Percentiles rank a stretch among this genome's conserved stretches.
These are phyloP conservation scores for Drosophila picticornis DNA, from an alignment of 2,888 invertebrate species.

Conservation along the genomic window DNA sequence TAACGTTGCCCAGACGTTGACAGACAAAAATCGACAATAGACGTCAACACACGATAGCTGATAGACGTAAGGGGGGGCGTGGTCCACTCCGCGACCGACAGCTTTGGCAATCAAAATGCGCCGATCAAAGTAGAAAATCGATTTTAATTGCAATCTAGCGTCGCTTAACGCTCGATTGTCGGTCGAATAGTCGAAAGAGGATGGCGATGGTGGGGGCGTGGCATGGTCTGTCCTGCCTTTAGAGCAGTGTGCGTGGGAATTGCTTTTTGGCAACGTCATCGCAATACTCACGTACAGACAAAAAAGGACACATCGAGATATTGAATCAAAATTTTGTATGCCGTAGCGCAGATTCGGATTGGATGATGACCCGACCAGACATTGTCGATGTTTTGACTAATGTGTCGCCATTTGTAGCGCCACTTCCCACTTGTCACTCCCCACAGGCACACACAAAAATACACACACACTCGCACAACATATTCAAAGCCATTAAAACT, in stretches of 20 bases:
- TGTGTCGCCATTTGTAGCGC: slow-evolving; percentile 51
- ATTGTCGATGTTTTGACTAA: slow-evolving; percentile 58
- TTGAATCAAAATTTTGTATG: slow-evolving; percentile 55
- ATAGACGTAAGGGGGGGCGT: slow-evolving; percentile 9
- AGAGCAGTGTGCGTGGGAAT: slow-evolving; percentile 37
- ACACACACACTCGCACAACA: slow-evolving; percentile 10
- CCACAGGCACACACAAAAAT: slow-evolving; percentile 8
- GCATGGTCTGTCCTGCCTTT: slow-evolving; percentile 17
- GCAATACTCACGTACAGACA: slow-evolving; percentile 8
- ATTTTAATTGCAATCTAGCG: slow-evolving; percentile 78
- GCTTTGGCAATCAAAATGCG: slow-evolving; percentile 74
- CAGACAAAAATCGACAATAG: slow-evolving; percentile 80
- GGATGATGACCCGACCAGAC: slow-evolving; percentile 43
- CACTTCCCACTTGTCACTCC: slow-evolving; percentile 28
- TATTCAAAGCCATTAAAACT: slow-evolving; percentile 55
- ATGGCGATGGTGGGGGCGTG: slow-evolving; percentile 6
- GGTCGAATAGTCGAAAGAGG: slow-evolving; percentile 14
- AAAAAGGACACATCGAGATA: slow-evolving; percentile 40
- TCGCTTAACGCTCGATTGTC: slow-evolving; percentile 54
- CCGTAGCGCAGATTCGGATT: slow-evolving; percentile 23
- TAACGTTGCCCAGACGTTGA: slow-evolving; percentile 66
- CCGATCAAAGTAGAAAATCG: slow-evolving; percentile 78
- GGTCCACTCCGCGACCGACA: slow-evolving; percentile 41
- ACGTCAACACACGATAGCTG: slow-evolving; percentile 62
- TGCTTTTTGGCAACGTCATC: slow-evolving; percentile 37